phyloP scores from a whole-genome alignment of 2,888 invertebrate genomes.

The Conus canariensis region DNA sequence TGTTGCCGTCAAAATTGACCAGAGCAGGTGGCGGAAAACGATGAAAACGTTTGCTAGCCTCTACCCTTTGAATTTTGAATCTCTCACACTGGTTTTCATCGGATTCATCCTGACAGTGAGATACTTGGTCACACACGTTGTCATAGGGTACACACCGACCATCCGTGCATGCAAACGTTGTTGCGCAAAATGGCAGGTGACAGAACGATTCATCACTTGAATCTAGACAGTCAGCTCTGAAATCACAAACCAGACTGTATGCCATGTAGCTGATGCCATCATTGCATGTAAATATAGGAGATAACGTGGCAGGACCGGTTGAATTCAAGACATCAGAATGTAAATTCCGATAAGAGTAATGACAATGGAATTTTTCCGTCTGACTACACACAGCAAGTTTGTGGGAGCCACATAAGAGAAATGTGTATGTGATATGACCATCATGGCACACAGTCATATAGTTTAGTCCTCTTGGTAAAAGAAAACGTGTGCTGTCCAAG shows the following conservation, averaged over 20 bases:
- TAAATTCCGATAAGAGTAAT: not conserved
- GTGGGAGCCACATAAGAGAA: not conserved
- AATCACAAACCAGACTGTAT: not conserved
- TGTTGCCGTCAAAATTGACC: not conserved
- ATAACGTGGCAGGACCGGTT: not conserved
- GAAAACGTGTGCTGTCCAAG: not conserved
- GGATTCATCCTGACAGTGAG: not conserved
- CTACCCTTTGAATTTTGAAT: not conserved
- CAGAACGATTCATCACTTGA: not conserved
- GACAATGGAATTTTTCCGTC: not conserved
- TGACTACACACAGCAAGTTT: not conserved
- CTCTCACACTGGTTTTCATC: not conserved
- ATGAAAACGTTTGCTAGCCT: not conserved
- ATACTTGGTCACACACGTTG: not conserved
- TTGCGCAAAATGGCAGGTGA: not conserved
- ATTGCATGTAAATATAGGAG: not conserved
- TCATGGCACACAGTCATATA: not conserved
- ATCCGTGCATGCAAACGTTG: not conserved
- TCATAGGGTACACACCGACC: not conserved
- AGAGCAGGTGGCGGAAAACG: not conserved
- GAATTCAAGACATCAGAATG: no score
- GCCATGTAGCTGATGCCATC: not conserved
- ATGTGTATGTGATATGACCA: not conserved
- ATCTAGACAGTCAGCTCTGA: slow-evolving; percentile 2
- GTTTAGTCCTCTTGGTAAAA: not conserved